Evolutionary conservation across 2,113 vertebrate species (phyloP), one percentile per base, ranked within the genome.

Genomic region (Laterallus jamaicensis): DNA sequence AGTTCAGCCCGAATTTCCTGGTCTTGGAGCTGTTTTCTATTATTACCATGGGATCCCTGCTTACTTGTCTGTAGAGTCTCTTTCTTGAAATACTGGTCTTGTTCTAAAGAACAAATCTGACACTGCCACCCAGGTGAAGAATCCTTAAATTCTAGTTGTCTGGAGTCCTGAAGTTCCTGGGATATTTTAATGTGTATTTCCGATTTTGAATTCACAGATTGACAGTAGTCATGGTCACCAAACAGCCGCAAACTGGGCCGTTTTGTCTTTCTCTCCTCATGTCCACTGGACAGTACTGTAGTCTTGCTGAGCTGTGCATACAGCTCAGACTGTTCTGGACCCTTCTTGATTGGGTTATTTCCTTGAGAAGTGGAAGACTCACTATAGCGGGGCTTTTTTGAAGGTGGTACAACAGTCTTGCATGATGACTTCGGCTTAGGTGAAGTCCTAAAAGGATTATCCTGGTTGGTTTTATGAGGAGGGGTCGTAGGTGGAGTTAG

Each of bases 401-500:
- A 98, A 90, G 98, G 98, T 97, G 98, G 98, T 98, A 98, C 98
- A 92, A 98, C 98, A 96, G 99, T 98, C 98, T 99, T 99, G 98
- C 99, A 99, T 98, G 99, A 98, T 97, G 99, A 98, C 98, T 99
- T 99, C 98, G 93, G 98, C 98, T 99, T 99, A 96, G 99, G 98
- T 98, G 98, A 99, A 98, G 98, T 98, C 98, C 99, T 99, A 94
- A 99, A 99, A 98, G 99, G 99, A 98, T 99, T 99, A 98, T 99
- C 99, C 98, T 99, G 99, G 98, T 99, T 99, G 98, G 98, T 98
- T 99, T 99, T 99, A 97, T 99, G 99, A 98, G 99, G 99, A 98
- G 99, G 99, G 98, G 99, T 99, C 37, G 99, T 99, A 97, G 99
- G 99, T 98, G 99, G 99, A 98, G 99, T 99, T 98, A 99, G 99